Percentiles rank a stretch among this genome's conserved stretches.
These are phyloP conservation scores for Halocynthia roretzi DNA, from an alignment of 23 tunicate species.

Conservation along the genomic window DNA sequence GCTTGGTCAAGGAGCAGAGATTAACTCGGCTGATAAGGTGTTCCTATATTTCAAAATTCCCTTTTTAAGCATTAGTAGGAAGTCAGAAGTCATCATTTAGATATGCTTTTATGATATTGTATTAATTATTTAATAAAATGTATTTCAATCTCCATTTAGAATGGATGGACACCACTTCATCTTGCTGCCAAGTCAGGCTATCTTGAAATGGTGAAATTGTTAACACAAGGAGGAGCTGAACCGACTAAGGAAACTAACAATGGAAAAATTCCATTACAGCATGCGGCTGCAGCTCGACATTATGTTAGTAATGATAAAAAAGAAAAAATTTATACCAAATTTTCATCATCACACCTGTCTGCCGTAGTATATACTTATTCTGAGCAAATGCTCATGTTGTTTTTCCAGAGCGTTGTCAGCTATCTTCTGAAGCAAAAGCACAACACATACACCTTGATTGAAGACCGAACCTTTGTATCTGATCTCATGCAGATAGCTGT, in stretches of 20 bases:
- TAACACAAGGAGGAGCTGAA: conserved; percentile 71
- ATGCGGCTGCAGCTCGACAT: conserved; percentile 72
- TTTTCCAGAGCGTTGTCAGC: conserved; percentile 75
- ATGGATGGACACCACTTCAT: conserved; percentile 69
- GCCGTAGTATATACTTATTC: neutral
- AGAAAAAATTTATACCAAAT: neutral
- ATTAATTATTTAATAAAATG: too few species aligned
- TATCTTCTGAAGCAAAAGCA: conserved; percentile 56
- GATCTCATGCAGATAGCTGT: conserved; percentile 65
- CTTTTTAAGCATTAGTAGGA: neutral
- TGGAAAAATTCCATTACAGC: conserved; percentile 56
- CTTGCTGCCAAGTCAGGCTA: conserved; percentile 82
- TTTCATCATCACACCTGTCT: neutral
- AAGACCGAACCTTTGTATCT: conserved; percentile 73
- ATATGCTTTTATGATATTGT: too few species aligned
- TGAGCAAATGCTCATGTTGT: neutral
- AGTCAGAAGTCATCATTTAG: neutral
- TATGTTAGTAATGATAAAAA: conserved; percentile 29
- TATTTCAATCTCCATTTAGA: conserved; percentile 19
- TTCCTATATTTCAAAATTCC: neutral
- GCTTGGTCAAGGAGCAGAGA: conserved; percentile 77
- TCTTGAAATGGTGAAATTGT: conserved; percentile 66
- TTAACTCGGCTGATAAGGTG: conserved; percentile 63
- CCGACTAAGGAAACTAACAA: conserved; percentile 45
- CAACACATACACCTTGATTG: conserved; percentile 65